phyloP scores from a whole-genome alignment of 2,797 vertebrate species.

The Lacerta agilis region DNA sequence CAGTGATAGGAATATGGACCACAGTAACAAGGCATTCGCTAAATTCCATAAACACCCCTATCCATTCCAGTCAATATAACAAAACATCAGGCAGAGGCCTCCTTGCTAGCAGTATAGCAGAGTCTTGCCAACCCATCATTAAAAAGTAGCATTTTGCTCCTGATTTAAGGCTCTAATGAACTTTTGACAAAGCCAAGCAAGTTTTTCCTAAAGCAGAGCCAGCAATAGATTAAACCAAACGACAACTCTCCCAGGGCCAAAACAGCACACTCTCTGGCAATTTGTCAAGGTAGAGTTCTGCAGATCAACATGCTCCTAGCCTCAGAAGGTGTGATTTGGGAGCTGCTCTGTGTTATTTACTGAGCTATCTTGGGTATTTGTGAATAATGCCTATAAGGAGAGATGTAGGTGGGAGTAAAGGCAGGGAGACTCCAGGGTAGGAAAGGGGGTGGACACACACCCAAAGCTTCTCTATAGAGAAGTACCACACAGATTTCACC shows the following conservation, averaged over 20 bases:
- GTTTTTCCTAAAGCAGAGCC: slow-evolving; percentile 43
- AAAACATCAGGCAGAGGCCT: slow-evolving; percentile 42
- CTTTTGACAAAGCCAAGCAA: slow-evolving; percentile 51
- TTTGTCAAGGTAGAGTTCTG: slow-evolving; percentile 52
- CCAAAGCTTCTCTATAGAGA: neutral
- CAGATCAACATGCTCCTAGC: slow-evolving; percentile 10
- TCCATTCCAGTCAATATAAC: slow-evolving; percentile 65
- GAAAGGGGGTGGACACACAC: neutral
- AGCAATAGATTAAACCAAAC: slow-evolving; percentile 39
- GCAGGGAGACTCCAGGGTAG: slow-evolving; percentile 22
- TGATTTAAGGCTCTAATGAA: slow-evolving; percentile 55
- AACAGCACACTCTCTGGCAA: slow-evolving; percentile 19
- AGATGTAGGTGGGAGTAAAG: neutral
- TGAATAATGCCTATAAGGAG: neutral
- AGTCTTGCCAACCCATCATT: slow-evolving; percentile 48
- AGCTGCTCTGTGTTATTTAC: slow-evolving; percentile 11
- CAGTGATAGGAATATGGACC: slow-evolving; percentile 57
- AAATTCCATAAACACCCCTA: slow-evolving; percentile 66
- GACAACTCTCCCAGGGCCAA: slow-evolving; percentile 42
- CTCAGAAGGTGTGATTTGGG: slow-evolving; percentile 41
- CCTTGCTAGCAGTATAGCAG: slow-evolving; percentile 42
- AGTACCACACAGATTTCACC: neutral
- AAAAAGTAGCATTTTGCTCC: slow-evolving; percentile 23
- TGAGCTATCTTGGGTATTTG: slow-evolving; percentile 14
- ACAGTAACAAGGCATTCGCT: slow-evolving; percentile 51